Conservation (phyloP, 2,797 vertebrate species). For the Sebastes hubbsi region DNA sequence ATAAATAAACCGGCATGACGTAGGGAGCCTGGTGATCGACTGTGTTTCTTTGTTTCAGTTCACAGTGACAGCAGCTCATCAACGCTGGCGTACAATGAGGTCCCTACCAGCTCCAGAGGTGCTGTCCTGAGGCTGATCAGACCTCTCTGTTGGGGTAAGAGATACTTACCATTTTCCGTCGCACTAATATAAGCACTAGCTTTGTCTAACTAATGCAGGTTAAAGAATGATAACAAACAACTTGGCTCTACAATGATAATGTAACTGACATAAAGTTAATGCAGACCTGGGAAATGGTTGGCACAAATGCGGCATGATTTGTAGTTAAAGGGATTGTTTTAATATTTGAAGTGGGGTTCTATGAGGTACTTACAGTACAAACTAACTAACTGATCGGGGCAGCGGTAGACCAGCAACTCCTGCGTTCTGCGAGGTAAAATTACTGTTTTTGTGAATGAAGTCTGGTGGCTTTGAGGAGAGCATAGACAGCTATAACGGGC, state of each 20-base stretch:
- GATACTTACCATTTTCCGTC: too few relatives aligned
- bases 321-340: too few relatives aligned
- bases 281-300: not conserved
- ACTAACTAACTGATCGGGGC: too few relatives aligned
- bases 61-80: not conserved
- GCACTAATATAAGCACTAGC: not conserved
- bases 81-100: too few relatives aligned
- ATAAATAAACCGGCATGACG: not conserved
- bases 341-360: too few relatives aligned
- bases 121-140: not conserved
- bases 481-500: too few relatives aligned
- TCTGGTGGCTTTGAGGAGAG: too few relatives aligned
- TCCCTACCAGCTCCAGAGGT: not conserved
- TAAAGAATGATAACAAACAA: not conserved
- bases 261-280: not conserved
- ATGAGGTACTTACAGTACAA: too few relatives aligned
- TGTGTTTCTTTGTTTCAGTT: not conserved
- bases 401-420: too few relatives aligned
- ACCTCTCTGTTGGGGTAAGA: not conserved
- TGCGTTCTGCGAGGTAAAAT: too few relatives aligned
- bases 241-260: not conserved
- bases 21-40: not conserved
- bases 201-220: not conserved
- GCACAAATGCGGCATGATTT: too few relatives aligned
- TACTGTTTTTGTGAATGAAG: too few relatives aligned